Evolutionary conservation across 2,888 invertebrate species (phyloP).

Genomic region (Himalopsyche japonica): DNA sequence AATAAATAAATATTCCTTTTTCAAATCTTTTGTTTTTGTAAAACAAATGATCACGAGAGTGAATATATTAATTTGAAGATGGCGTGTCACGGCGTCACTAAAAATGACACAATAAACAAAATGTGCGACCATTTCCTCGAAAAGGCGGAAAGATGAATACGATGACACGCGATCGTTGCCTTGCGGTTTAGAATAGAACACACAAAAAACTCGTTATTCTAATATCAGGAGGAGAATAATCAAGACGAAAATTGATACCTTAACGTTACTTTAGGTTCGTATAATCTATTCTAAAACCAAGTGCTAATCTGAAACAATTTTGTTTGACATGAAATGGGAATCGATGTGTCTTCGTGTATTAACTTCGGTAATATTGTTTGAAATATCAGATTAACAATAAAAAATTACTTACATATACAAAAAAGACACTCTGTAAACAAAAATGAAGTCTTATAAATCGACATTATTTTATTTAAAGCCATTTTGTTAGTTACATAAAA

Average conservation of each 20-base stretch:
- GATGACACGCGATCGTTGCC: slow-evolving; percentile 22
- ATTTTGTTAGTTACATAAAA: no score
- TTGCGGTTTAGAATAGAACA: background rate
- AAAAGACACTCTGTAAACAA: no score
- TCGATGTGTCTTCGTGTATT: no score
- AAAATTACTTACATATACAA: no score
- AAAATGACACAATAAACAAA: slow-evolving; percentile 31
- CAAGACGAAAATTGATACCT: background rate
- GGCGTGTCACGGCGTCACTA: slow-evolving; percentile 19
- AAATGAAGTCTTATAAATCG: no score
- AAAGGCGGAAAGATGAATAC: slow-evolving; percentile 12
- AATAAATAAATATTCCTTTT: background rate
- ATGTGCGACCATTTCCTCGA: slow-evolving; percentile 29
- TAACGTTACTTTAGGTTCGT: background rate
- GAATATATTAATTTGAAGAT: slow-evolving; percentile 29
- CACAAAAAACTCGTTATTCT: background rate
- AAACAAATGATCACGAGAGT: background rate
- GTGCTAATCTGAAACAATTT: no score
- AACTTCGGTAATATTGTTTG: no score
- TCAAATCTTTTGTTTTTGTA: background rate
- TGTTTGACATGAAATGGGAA: no score
- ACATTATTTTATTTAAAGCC: no score
- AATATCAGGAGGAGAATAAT: background rate
- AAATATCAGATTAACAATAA: no score
- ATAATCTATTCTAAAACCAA: no score